phyloP scores from a whole-genome alignment of 2,113 vertebrate species.

The Papio anubis region DNA sequence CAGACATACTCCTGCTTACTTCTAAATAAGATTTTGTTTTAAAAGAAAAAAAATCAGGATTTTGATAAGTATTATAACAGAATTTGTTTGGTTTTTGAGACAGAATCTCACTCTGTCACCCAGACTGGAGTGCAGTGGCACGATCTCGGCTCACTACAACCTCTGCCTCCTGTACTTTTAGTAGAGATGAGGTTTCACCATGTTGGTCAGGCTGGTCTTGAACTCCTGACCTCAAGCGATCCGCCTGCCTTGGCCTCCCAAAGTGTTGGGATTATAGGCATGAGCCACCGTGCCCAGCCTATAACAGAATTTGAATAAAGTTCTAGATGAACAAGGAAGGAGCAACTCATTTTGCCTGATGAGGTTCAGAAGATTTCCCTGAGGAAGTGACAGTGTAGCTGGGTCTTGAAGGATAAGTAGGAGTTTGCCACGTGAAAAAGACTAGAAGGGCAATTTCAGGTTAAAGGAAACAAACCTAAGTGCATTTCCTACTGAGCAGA shows the following conservation, averaged over 20 bases:
- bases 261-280: too few species aligned
- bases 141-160: too few species aligned
- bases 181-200: too few species aligned
- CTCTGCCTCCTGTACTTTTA: too few species aligned
- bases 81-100: background rate
- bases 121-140: too few species aligned
- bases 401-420: background rate
- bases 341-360: background rate
- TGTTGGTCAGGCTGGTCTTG: too few species aligned
- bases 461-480: background rate
- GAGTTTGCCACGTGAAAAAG: background rate
- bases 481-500: background rate
- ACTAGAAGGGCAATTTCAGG: background rate
- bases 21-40: background rate
- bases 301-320: background rate
- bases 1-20: background rate
- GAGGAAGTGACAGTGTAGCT: background rate
- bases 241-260: too few species aligned
- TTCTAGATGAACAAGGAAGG: constrained; percentile 12
- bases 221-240: too few species aligned
- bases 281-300: too few species aligned
- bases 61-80: background rate
- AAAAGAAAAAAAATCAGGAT: background rate
- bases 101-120: too few species aligned
- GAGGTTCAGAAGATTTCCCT: background rate